Evolutionary conservation across 2,113 vertebrate species (phyloP).

Genomic region (Spilogale gracilis): DNA sequence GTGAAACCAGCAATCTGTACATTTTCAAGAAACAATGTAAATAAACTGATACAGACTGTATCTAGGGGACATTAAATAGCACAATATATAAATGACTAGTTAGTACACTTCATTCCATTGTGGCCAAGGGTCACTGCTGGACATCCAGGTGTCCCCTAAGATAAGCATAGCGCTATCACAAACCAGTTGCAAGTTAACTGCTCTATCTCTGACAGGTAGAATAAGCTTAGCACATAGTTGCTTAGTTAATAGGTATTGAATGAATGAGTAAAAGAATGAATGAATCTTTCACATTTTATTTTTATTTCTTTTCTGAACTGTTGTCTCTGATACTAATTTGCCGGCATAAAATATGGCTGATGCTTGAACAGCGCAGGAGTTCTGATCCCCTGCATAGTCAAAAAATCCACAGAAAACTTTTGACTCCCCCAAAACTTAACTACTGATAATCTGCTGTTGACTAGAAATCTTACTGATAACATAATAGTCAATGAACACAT

Average conservation of each 20-base stretch:
- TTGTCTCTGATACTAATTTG: not conserved
- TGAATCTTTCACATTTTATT: constrained; percentile 16
- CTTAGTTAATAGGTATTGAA: constrained; percentile 2
- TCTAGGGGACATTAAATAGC: not conserved
- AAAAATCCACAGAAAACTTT: not conserved
- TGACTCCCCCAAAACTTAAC: not conserved
- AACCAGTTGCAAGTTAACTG: not conserved
- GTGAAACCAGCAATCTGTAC: not conserved
- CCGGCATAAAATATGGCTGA: not conserved
- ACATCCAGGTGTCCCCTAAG: not conserved
- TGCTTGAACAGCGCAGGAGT: not conserved
- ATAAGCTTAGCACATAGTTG: not conserved
- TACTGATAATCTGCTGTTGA: not conserved
- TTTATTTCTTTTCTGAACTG: constrained; percentile 27
- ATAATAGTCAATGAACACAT: not conserved
- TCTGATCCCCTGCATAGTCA: not conserved
- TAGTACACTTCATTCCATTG: not conserved
- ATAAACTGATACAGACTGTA: not conserved
- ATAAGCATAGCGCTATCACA: not conserved
- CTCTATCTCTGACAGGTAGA: not conserved
- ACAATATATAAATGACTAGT: not conserved
- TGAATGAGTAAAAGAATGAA: not conserved
- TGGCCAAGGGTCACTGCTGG: not conserved
- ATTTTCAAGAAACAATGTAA: not conserved
- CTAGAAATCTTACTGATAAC: not conserved